Base-by-base conservation (phyloP, 2,888 invertebrate species). In the Apodemia mormo region DNA sequence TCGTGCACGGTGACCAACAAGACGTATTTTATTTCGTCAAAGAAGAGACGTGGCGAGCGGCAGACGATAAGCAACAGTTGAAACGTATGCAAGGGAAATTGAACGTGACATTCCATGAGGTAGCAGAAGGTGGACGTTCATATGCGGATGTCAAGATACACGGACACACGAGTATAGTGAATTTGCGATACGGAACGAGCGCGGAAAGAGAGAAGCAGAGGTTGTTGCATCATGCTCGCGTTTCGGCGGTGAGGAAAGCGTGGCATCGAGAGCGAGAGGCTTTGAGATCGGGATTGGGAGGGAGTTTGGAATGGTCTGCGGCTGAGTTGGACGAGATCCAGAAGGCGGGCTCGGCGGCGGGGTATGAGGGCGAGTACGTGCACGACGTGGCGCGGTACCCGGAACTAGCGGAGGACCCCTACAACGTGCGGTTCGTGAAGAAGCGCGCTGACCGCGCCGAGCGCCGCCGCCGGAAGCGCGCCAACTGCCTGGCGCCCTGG, bases 11-110 rank as follows among this genome's bases (percentile, higher is more conserved):
- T 77, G 96, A 97, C 29, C 97, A 97, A 82, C 98, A 98, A 85
- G 98, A 98, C 83, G 97, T 97, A 12, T 98, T 98, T 92, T 98
- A 97, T 89, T 98, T 98, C 84, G 97, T 98, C 29, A 98, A 98
- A 83, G 97, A 98, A 82, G 97, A 97, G 76, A 95, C 96, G 1
- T 97, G 97, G 97, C 96, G 97, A 61, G 97, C 97, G 7, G 96
- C 96, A 72, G 97, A 98, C 80, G 98, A 98, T 84, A 96, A 97
- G 77, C 97, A 96, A 74, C 98, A 98, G 82, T 87, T 98, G 77
- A 98, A 98, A 84, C 95, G 98, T 10, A 94, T 98, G 79, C 98
- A 98, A 78, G 97, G 97, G 7, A 97, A 97, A 85, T 96, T 98
- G 66, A 98, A 98, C 85, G 97, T 97, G 69, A 98, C 98, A 33